Evolutionary conservation across 2,888 invertebrate genomes (phyloP), one percentile per base, ranked within the genome.

Genomic region (Andrena camellia): DNA sequence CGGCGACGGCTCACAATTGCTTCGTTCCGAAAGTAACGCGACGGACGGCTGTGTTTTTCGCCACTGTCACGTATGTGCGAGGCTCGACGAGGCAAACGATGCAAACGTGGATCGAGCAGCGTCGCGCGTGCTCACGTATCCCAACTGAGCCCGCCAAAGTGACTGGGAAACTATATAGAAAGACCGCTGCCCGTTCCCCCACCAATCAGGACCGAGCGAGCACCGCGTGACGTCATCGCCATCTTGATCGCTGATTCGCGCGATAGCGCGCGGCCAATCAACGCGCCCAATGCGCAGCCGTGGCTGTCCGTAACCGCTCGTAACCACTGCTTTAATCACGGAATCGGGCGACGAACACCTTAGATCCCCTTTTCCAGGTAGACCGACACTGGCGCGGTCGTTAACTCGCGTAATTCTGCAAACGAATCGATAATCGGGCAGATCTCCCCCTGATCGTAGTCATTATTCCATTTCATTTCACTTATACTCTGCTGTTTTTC

Each of bases 111-210:
- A 70, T 26, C 17, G 10, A 48, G 42, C 26, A 62, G 23, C 54
- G 66, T 71, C 80, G 77, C 78, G 82, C 72, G 67, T 67, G 80
- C 81, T 84, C 69, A 71, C 83, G 81, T 79, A 75, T 80, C 84
- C 77, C 86, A 78, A 93, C 93, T 93, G 93, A 92, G 86, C 88
- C 88, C 87, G 85, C 83, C 91, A 92, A 93, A 90, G 92, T 93
- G 92, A 92, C 91, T 90, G 83, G 81, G 88, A 88, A 89, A 90
- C 93, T 93, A 93, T 93, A 93, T 93, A 92, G 89, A 86, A 88
- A 86, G 86, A 83, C 85, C 72, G 87, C 77, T 78, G 85, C 72
- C 70, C 69, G 69, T 64, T 68, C 79, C 85, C 90, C 87, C 89
- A 84, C 86, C 83, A 66, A 35, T 57, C 64, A 63, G 13, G 48